Conservation (phyloP, 2,888 invertebrate genomes). For the Eupithecia dodoneata region DNA sequence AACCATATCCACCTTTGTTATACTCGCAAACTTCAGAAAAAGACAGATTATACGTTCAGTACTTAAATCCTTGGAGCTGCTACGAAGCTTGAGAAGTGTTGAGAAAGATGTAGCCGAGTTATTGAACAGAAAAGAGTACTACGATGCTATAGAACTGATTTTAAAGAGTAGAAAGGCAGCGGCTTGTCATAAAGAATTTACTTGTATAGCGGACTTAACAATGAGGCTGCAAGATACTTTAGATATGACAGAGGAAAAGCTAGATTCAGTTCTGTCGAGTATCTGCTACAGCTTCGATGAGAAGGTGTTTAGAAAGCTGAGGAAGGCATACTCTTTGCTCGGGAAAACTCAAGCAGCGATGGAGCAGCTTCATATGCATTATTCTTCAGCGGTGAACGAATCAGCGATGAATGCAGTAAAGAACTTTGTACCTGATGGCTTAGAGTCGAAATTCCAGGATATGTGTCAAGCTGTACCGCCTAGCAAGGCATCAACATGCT, state of each 20-base stretch:
- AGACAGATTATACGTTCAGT: slow-evolving; percentile 92
- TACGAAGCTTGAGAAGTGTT: slow-evolving; percentile 87
- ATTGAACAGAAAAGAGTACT: slow-evolving; percentile 93
- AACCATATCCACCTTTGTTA: slow-evolving; percentile 93
- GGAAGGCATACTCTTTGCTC: slow-evolving; percentile 93
- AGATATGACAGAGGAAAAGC: slow-evolving; percentile 94
- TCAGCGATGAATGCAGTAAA: slow-evolving; percentile 87
- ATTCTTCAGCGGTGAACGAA: slow-evolving; percentile 95
- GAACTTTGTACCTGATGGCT: slow-evolving; percentile 68
- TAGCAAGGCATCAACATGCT: slow-evolving; percentile 84
- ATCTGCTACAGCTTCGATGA: slow-evolving; percentile 90
- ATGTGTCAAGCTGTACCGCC: slow-evolving; percentile 86
- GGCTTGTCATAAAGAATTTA: slow-evolving; percentile 92
- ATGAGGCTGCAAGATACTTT: slow-evolving; percentile 95
- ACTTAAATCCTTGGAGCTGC: slow-evolving; percentile 87
- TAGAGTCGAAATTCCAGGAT: slow-evolving; percentile 88
- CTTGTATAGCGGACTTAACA: slow-evolving; percentile 94
- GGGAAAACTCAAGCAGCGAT: slow-evolving; percentile 96
- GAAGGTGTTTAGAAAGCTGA: slow-evolving; percentile 91
- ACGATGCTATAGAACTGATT: slow-evolving; percentile 94
- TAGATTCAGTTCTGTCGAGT: slow-evolving; percentile 93
- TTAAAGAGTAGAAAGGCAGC: slow-evolving; percentile 95
- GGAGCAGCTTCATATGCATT: slow-evolving; percentile 98
- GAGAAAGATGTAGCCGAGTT: slow-evolving; percentile 93
- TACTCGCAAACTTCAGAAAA: slow-evolving; percentile 95